Percentiles rank a stretch among this genome's conserved stretches.
Conservation (phyloP, 2,113 vertebrate genomes). For the Coregonus clupeaformis region DNA sequence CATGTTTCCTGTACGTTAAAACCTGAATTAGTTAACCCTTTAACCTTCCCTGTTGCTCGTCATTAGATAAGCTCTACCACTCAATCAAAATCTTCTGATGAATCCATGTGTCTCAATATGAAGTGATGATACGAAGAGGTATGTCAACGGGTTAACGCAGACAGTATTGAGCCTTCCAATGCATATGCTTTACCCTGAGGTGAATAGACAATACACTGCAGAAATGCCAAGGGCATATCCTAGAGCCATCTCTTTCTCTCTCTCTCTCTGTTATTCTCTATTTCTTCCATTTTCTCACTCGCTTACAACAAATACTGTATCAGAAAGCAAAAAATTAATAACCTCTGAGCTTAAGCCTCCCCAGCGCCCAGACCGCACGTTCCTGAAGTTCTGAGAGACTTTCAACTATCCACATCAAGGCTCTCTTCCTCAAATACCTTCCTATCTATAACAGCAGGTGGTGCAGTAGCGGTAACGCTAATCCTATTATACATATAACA, state of each 20-base stretch:
- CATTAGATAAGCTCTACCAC: conserved; percentile 42
- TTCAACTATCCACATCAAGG: neutral
- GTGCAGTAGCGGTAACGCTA: neutral
- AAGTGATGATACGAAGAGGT: conserved; percentile 19
- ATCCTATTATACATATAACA: neutral
- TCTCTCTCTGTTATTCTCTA: neutral
- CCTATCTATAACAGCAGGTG: neutral
- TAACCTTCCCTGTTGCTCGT: conserved; percentile 22
- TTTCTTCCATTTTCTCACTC: neutral
- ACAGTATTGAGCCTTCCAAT: conserved; percentile 22
- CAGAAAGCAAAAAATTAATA: no score
- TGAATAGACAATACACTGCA: conserved; percentile 18
- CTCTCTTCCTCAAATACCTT: neutral
- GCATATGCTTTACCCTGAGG: neutral
- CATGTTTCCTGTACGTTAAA: conserved; percentile 25
- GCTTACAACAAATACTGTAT: neutral
- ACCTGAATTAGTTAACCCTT: conserved; percentile 36
- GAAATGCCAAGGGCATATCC: conserved; percentile 23
- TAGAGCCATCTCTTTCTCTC: neutral
- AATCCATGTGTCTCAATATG: conserved; percentile 23
- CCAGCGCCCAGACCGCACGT: no score
- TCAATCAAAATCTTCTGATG: conserved; percentile 36
- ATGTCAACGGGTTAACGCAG: conserved; percentile 15
- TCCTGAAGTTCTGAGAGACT: neutral
- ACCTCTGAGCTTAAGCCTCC: neutral